Evolutionary conservation across 2,113 vertebrate genomes (phyloP).

Genomic region (Brachypteracias leptosomus): DNA sequence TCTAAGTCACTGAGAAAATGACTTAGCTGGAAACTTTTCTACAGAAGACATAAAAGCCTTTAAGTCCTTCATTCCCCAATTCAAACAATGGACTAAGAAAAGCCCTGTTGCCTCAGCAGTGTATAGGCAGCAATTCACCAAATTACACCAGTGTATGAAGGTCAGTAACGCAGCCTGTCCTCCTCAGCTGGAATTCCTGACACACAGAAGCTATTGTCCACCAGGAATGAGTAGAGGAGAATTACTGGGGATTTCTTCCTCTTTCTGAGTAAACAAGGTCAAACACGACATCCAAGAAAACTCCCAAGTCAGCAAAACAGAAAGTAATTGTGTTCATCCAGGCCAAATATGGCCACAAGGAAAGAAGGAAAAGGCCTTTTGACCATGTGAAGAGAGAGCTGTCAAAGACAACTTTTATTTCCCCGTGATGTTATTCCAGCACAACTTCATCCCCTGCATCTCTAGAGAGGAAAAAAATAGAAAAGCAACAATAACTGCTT

Average conservation of each 20-base stretch:
- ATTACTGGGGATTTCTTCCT: conserved; percentile 28
- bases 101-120: conserved; percentile 11
- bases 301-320: conserved; percentile 17
- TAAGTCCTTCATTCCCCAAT: not conserved
- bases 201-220: conserved; percentile 52
- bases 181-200: conserved; percentile 56
- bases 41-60: conserved; percentile 9
- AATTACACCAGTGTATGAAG: conserved; percentile 31
- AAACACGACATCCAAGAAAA: not conserved
- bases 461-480: not conserved
- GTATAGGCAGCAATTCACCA: not conserved
- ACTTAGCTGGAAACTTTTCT: not conserved
- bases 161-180: conserved; percentile 42
- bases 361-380: conserved; percentile 5
- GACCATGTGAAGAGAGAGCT: not conserved
- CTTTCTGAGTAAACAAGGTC: conserved; percentile 44
- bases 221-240: not conserved
- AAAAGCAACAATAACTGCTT: not conserved
- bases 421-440: not conserved
- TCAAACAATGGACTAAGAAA: conserved; percentile 38
- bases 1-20: not conserved
- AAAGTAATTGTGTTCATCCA: conserved; percentile 6
- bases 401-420: conserved; percentile 10
- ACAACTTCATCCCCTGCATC: not conserved
- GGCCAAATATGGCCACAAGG: not conserved